Evolutionary conservation across 2,113 vertebrate genomes (phyloP), one percentile per base, ranked within the genome.

Genomic region (Lota lota): DNA sequence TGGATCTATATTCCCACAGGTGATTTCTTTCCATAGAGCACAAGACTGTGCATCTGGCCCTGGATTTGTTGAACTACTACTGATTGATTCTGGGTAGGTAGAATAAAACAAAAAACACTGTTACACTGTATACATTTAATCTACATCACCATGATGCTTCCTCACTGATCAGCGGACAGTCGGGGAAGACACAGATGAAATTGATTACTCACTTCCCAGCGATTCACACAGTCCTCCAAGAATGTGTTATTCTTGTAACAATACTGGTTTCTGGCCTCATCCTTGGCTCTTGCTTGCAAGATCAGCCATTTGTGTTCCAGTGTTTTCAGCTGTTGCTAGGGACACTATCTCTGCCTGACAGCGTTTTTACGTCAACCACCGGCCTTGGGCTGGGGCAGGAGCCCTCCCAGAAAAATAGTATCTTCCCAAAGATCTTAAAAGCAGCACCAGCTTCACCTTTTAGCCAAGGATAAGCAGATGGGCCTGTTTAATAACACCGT

Each of bases 201-300:
- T 40, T 64, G 71, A 79, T 85, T 82, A 86, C 69, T 86, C 80
- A 85, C 61, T 40, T 24, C 57, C 57, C 15, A 76, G 69, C 67
- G 70, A 86, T 85, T 79, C 76, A 51, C 50, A 74, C 63, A 76
- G 16, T 66, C 75, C 70, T 87, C 85, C 83, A 86, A 80, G 74
- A 82, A 84, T 84, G 78, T 81, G 79, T 89, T 83, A 81, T 88
- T 88, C 73, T 74, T 84, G 71, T 75, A 79, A 70, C 79, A 86
- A 81, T 69, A 54, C 64, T 76, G 78, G 17, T 60, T 66, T 22
- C 74, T 78, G 81, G 76, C 65, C 50, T 8, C 22, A 19, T 60
- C 54, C 40, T 47, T 28, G 56, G 68, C 79, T 60, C 56, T 50
- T 5, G 68, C 64, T 73, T 61, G 75, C 59, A 59, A 54, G 77